Evolutionary conservation across 2,888 invertebrate species (phyloP), one percentile per base, ranked within the genome.

Genomic region (Hyposoter dolosus): DNA sequence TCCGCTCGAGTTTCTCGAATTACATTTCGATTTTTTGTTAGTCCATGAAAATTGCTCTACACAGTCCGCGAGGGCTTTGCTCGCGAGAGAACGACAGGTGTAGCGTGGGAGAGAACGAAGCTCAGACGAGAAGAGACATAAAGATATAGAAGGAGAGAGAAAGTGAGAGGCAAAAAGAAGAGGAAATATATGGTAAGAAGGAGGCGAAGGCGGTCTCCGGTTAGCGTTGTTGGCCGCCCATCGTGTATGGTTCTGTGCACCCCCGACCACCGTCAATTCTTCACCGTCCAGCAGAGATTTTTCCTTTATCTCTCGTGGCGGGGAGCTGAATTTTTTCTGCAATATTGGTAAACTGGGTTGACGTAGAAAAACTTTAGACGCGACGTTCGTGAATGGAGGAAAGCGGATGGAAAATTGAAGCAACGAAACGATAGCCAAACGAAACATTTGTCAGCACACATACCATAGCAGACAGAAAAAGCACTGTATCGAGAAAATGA

Each of bases 201-300:
- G 83, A 90, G 90, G 90, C 91, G 91, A 91, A 92, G 93, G 93
- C 93, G 93, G 93, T 92, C 92, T 91, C 89, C 77, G 90, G 90
- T 92, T 91, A 91, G 90, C 90, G 90, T 81, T 85, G 76, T 89
- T 90, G 91, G 91, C 91, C 93, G 92, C 93, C 93, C 92, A 91
- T 93, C 92, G 90, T 89, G 83, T 35, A 35, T 28, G 28, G 60
- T 43, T 71, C 74, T 68, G 40, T 90, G 89, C 92, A 91, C 89
- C 91, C 87, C 87, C 88, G 84, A 85, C 88, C 90, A 88, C 88
- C 84, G 84, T 76, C 84, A 74, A 77, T 86, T 68, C 83, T 80
- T 77, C 53, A 81, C 35, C 85, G 75, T 83, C 78, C 74, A 28
- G 45, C 65, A 53, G 10, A 43, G 7, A 40, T 43, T 63, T 63